Percentiles rank a stretch among this genome's conserved stretches.
phyloP scores from a whole-genome alignment of 2,113 vertebrate species.

The Cygnus atratus region DNA sequence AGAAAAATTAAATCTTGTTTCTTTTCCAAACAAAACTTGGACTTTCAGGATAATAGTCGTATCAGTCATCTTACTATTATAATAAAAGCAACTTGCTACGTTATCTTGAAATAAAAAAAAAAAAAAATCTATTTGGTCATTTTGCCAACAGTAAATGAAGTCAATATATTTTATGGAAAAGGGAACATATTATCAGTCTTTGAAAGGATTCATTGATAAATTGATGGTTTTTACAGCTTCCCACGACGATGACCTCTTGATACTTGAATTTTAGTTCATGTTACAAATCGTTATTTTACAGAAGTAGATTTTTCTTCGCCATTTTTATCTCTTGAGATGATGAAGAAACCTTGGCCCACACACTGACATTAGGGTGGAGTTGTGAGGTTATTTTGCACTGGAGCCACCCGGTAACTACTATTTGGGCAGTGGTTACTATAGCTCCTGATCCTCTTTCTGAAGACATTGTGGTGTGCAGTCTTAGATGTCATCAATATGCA shows the following conservation, averaged over 20 bases:
- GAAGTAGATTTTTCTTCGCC: not conserved
- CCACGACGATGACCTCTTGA: not conserved
- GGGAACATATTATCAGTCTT: not conserved
- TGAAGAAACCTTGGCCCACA: not conserved
- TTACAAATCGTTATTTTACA: not conserved
- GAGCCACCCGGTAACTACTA: not conserved
- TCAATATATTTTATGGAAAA: not conserved
- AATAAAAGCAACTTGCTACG: not conserved
- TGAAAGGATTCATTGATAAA: not conserved
- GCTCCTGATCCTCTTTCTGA: constrained; percentile 34
- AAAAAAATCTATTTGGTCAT: not conserved
- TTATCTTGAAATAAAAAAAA: not conserved
- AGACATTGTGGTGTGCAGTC: not conserved
- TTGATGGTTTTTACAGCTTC: not conserved
- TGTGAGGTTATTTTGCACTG: constrained; percentile 24
- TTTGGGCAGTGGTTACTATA: constrained; percentile 33
- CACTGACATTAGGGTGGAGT: not conserved
- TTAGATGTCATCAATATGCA: not conserved
- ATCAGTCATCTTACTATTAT: not conserved
- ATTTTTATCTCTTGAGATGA: not conserved
- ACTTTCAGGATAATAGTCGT: not conserved
- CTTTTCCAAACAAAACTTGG: not conserved
- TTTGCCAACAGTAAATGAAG: not conserved
- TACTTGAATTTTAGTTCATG: not conserved
- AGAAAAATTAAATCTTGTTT: not conserved